Conservation (phyloP, 2,888 invertebrate genomes). For the Caenorhabditis sp. region DNA sequence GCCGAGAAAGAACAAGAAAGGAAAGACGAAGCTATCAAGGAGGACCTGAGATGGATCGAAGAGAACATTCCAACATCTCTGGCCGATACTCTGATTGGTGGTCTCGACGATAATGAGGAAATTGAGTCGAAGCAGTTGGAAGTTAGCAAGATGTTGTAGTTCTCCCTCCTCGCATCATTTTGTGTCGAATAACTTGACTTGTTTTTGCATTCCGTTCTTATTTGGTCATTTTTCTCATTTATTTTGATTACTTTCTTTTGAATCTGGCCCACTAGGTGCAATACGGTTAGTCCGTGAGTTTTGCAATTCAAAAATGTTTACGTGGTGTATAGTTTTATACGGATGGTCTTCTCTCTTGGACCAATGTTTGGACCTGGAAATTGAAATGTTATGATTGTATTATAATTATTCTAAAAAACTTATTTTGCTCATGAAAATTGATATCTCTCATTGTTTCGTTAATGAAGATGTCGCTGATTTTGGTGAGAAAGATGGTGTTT, state of each 20-base stretch:
- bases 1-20: slow-evolving; percentile 63
- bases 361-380: slow-evolving; percentile 14
- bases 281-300: slow-evolving; percentile 60
- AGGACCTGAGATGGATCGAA: slow-evolving; percentile 94
- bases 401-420: neutral
- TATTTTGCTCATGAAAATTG: neutral
- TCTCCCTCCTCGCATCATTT: slow-evolving; percentile 12
- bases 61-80: slow-evolving; percentile 92
- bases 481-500: neutral
- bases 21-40: slow-evolving; percentile 83
- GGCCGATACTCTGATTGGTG: slow-evolving; percentile 85
- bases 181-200: neutral
- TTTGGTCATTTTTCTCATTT: neutral
- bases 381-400: neutral
- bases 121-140: slow-evolving; percentile 79
- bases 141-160: slow-evolving; percentile 81
- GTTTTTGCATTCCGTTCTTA: slow-evolving; percentile 50
- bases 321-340: slow-evolving; percentile 64
- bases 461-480: neutral
- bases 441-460: neutral
- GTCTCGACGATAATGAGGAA: slow-evolving; percentile 79
- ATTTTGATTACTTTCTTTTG: neutral
- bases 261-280: slow-evolving; percentile 37
- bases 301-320: slow-evolving; percentile 45
- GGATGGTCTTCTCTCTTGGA: slow-evolving; percentile 39